Conservation (phyloP, 2,797 vertebrate genomes). For the Semaprochilodus insignis region DNA sequence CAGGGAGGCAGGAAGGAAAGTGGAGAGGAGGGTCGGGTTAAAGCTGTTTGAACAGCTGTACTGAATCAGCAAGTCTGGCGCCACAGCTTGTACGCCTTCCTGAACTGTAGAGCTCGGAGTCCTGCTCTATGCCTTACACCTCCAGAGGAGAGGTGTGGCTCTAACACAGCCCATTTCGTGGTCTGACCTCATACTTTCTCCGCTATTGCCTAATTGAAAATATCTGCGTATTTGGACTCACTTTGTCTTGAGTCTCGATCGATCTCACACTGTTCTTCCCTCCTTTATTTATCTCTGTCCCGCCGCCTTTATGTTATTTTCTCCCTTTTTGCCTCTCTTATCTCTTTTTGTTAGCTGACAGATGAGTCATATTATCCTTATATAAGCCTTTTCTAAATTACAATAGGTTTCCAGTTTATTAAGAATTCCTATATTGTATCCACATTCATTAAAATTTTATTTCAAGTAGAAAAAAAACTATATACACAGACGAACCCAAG, state of each 20-base stretch:
- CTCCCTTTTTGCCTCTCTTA: background rate
- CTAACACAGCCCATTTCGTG: background rate
- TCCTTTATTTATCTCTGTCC: background rate
- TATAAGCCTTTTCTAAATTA: too few species aligned
- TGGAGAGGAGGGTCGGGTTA: slow-evolving; percentile 8
- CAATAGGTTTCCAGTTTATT: too few species aligned
- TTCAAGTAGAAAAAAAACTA: too few species aligned
- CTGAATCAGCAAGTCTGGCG: slow-evolving; percentile 54
- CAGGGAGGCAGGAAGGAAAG: slow-evolving; percentile 40
- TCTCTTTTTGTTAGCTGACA: background rate
- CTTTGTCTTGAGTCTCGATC: background rate
- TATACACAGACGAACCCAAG: too few species aligned
- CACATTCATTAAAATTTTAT: too few species aligned
- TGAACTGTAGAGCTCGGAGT: slow-evolving; percentile 28
- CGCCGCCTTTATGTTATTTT: background rate
- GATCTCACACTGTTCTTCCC: background rate
- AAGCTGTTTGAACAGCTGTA: slow-evolving; percentile 64
- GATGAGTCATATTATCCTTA: background rate
- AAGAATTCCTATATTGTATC: too few species aligned
- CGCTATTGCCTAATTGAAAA: background rate
- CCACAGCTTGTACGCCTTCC: slow-evolving; percentile 34
- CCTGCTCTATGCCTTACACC: background rate
- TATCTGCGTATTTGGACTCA: background rate
- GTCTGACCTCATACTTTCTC: background rate
- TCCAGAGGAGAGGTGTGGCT: background rate